Base-by-base conservation (phyloP, 1,140 invertebrate genomes). In the Argopecten irradians region DNA sequence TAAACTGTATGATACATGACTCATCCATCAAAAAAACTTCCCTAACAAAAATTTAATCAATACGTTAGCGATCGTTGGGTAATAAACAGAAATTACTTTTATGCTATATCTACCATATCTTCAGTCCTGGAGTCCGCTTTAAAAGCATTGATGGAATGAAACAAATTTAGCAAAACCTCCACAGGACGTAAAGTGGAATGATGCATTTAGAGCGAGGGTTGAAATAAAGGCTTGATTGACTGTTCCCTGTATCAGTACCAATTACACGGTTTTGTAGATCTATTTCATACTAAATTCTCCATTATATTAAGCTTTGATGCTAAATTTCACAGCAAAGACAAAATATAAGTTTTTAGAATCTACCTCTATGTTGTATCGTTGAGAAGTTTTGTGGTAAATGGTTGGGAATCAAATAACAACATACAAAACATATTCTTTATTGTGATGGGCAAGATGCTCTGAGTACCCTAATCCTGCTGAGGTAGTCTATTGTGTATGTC, bases 1-100 rank as follows among this genome's bases (percentile, higher is more conserved):
- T 46, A 46, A 16, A 2, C 13, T 8, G 2, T 46, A 46, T 11
- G 43, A 71, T 71, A n/a, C 2, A 71, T 71, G 55, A 71, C 55
- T 71, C 55, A 71, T 71, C n/a, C 55, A 28, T 71, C 55, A 71
- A 71, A n/a, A n/a, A n/a, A 71, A 71, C n/a, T 71, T 71, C n/a
- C 5, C 55, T 28, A 71, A 71, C 55, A 71, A 71, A 71, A 71
- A 71, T 71, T 71, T 28, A 71, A 71, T 71, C 55, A 71, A 71
- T 71, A 28, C n/a, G 28, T 71, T 28, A n/a, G 28, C 55, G 55
- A 71, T 71, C 13, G 22, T n/a, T 28, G 22, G 55, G 55, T n/a
- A 71, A 71, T 71, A 71, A 71, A 71, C n/a, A 28, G 55, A 71
- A 71, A 71, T 71, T 71, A 71, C 55, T 71, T 28, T 71, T 5